Evolutionary conservation across 2,113 vertebrate species (phyloP).

Genomic region (Phalacrocorax pelagicus): DNA sequence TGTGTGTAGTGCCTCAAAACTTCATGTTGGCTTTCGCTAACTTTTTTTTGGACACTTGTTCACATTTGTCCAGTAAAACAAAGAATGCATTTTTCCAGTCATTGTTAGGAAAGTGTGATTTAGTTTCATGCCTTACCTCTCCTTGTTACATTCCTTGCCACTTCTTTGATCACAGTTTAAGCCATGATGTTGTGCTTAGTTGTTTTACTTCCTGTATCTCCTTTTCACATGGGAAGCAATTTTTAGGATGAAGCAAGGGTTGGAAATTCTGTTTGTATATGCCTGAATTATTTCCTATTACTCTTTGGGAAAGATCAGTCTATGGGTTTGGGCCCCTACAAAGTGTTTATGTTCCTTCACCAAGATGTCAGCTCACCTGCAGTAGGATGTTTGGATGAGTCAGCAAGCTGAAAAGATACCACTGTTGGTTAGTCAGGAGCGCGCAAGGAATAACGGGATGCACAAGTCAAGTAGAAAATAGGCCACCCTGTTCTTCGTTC

Average conservation of each 20-base stretch:
- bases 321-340: neutral
- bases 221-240: neutral
- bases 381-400: neutral
- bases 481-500: neutral
- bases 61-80: neutral
- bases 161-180: neutral
- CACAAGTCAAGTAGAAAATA: neutral
- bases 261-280: neutral
- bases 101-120: neutral
- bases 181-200: accelerated
- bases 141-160: accelerated
- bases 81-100: neutral
- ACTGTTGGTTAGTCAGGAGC: neutral
- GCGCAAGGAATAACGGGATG: neutral
- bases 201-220: neutral
- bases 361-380: neutral
- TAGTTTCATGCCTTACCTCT: neutral
- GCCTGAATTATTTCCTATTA: neutral
- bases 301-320: neutral
- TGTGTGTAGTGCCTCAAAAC: neutral
- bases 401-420: neutral
- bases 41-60: neutral
- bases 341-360: neutral
- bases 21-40: neutral
- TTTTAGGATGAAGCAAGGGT: neutral